Evolutionary conservation across 2,888 invertebrate genomes (phyloP).

Genomic region (Polyommatus iphigenia): DNA sequence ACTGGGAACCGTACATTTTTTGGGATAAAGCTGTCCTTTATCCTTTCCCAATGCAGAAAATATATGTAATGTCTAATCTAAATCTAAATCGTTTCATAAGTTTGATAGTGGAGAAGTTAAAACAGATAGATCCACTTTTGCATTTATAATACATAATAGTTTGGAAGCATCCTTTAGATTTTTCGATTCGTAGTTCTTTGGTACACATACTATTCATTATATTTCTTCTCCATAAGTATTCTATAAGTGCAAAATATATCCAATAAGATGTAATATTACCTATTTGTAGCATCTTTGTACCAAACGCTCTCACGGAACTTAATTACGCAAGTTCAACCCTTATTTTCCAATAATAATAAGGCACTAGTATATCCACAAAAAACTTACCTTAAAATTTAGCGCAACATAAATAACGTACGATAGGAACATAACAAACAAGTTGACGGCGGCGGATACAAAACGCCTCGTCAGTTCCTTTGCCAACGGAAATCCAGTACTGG

Average conservation of each 20-base stretch:
- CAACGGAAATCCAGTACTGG: slow-evolving; percentile 54
- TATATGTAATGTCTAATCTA: no score
- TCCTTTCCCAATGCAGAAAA: no score
- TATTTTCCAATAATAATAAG: background rate
- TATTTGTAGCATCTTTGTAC: no score
- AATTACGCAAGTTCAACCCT: background rate
- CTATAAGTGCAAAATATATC: no score
- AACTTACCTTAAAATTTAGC: background rate
- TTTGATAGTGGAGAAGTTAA: background rate
- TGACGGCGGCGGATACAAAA: slow-evolving; percentile 60
- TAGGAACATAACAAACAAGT: slow-evolving; percentile 61
- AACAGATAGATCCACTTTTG: no score
- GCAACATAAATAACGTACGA: slow-evolving; percentile 41
- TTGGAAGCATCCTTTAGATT: background rate
- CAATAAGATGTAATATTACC: no score
- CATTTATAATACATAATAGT: no score
- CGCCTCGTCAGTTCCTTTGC: slow-evolving; percentile 58
- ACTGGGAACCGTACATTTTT: background rate
- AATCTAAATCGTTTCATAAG: background rate
- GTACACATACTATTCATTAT: background rate
- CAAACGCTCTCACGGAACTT: background rate
- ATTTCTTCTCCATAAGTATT: background rate
- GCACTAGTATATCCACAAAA: background rate
- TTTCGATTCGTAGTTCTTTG: no score
- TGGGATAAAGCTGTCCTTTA: background rate